These are phyloP conservation scores for Hypercompe scribonia DNA, from an alignment of 2,888 invertebrate genomes.

Conservation along the genomic window DNA sequence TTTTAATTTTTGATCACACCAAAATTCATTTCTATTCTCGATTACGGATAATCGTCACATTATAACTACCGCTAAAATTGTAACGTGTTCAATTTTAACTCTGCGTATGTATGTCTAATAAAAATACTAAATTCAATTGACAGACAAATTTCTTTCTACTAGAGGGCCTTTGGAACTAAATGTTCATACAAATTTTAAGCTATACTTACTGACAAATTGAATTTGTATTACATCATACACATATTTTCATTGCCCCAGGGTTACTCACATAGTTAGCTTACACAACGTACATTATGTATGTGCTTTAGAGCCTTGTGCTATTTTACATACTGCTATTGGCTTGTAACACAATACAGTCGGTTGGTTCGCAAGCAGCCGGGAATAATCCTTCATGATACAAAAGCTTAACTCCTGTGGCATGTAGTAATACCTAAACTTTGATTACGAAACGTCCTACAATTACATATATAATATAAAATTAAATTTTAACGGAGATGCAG, in stretches of 20 bases:
- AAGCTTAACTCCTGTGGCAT: conserved; percentile 20
- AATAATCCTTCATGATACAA: conserved; percentile 41
- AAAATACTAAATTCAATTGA: not conserved
- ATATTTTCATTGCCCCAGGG: not conserved
- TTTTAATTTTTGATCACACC: too few species aligned
- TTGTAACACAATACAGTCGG: conserved; percentile 9
- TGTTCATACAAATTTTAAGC: not conserved
- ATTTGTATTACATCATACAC: not conserved
- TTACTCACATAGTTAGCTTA: not conserved
- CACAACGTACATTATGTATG: not conserved
- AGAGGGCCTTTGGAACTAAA: not conserved
- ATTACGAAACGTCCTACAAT: conserved; percentile 17
- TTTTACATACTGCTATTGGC: conserved; percentile 15
- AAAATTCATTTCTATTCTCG: too few species aligned
- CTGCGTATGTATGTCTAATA: too few species aligned
- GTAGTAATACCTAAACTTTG: conserved; percentile 12
- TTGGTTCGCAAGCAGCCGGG: conserved; percentile 33
- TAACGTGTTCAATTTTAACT: not conserved
- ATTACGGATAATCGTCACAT: too few species aligned
- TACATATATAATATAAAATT: not conserved
- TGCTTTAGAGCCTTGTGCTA: not conserved
- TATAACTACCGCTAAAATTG: not conserved
- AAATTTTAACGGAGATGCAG: not conserved
- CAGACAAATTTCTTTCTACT: not conserved
- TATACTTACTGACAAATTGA: not conserved